Evolutionary conservation across 2,888 invertebrate species (phyloP), one percentile per base, ranked within the genome.

Genomic region (Hydraecia micacea): DNA sequence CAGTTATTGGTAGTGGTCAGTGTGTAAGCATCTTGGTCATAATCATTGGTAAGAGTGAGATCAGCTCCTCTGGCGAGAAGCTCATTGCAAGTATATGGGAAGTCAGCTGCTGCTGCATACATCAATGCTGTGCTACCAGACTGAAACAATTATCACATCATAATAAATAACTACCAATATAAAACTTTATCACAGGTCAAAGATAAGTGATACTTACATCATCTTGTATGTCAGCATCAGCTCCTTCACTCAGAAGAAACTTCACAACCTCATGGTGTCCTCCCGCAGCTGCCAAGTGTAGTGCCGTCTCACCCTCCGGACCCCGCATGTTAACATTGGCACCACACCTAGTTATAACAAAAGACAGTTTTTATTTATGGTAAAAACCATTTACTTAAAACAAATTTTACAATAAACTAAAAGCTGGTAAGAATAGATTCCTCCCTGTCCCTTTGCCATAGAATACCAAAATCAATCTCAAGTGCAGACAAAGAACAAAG

Each of bases 241-340:
- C 98, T 25, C 98, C 98, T 92, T 98, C 97, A 89, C 97, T 97
- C 73, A 99, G 95, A 75, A 99, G 97, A 87, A 98, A 97, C 92
- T 98, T 98, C 13, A 99, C 98, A 90, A 99, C 98, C 93, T 99
- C 99, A 92, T 98, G 98, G 95, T 99, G 99, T 21, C 99, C 99
- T 58, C 98, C 98, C 69, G 98, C 98, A 21, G 99, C 98, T 28
- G 99, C 99, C 87, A 98, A 95, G 88, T 98, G 97, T 78, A 99
- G 95, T 49, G 99, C 98, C 9, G 98, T 98, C 91, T 99, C 98
- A 76, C 98, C 98, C 93, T 98, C 98, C 15, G 98, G 97, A 0
- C 98, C 98, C 88, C 97, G 95, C 91, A 97, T 97, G 94, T 98
- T 98, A 62, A 98, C 97, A 93, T 98, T 97, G 71, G 99, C 99